Conservation (phyloP, 2,888 invertebrate species). For the Phaonia tiefii region DNA sequence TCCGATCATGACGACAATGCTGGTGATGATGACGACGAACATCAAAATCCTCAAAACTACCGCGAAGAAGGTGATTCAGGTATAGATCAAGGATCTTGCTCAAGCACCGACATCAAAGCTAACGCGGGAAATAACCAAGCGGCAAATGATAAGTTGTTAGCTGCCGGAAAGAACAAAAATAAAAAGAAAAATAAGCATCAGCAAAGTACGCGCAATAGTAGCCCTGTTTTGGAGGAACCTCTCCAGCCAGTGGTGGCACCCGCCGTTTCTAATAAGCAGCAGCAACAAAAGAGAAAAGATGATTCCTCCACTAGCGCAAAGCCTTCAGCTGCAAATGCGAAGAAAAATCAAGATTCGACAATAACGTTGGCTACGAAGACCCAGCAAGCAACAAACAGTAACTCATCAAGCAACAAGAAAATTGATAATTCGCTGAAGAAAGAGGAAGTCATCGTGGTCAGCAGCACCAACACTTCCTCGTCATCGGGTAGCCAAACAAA, state of each 20-base stretch:
- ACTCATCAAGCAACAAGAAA: conserved; percentile 61
- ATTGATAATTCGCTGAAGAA: conserved; percentile 75
- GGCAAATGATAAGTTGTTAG: conserved; percentile 68
- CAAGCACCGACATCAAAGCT: conserved; percentile 90
- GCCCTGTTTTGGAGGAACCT: conserved; percentile 63
- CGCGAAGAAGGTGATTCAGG: conserved; percentile 94
- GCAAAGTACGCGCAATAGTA: conserved; percentile 58
- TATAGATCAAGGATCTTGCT: conserved; percentile 94
- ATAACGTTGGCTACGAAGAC: conserved; percentile 50
- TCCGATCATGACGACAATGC: conserved; percentile 65
- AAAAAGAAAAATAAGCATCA: conserved; percentile 71
- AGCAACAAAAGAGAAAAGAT: conserved; percentile 59
- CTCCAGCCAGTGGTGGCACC: conserved; percentile 22
- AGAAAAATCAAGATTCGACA: conserved; percentile 50
- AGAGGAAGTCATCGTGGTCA: conserved; percentile 73
- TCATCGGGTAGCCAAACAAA: conserved; percentile 33
- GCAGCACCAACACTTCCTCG: conserved; percentile 6
- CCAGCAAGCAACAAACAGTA: conserved; percentile 43
- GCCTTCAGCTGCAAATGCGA: conserved; percentile 55
- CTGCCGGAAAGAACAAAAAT: conserved; percentile 72
- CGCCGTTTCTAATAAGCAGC: conserved; percentile 43
- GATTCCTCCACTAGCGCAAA: conserved; percentile 64
- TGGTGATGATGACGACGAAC: conserved; percentile 81
- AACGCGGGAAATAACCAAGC: conserved; percentile 73
- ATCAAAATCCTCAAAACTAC: conserved; percentile 79